Evolutionary conservation across 2,797 vertebrate genomes (phyloP).

Genomic region (Ctenosaura bakeri): DNA sequence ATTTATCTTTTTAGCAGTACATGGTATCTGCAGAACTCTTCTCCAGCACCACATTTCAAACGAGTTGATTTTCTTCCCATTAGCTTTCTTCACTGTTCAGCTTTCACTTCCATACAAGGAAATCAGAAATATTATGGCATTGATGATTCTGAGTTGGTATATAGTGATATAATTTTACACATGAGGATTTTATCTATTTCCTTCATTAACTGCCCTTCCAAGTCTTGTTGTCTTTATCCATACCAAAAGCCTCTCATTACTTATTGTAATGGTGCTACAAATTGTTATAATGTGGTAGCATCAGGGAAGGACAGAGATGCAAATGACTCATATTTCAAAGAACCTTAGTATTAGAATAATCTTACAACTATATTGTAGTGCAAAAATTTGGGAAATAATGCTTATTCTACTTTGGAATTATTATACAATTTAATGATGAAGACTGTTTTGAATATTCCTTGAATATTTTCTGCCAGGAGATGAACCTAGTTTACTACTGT

Average conservation of each 20-base stretch:
- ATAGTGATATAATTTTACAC: too few relatives aligned
- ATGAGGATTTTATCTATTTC: too few relatives aligned
- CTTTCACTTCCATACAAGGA: too few relatives aligned
- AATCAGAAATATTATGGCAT: too few relatives aligned
- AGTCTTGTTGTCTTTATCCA: background rate
- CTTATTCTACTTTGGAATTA: background rate
- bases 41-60: too few relatives aligned
- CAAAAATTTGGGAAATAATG: background rate
- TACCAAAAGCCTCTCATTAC: background rate
- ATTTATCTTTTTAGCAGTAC: too few relatives aligned
- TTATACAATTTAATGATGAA: background rate
- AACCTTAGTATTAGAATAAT: background rate
- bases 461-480: background rate
- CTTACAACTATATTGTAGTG: background rate
- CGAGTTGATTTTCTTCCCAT: too few relatives aligned
- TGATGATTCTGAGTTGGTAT: too few relatives aligned
- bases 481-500: background rate
- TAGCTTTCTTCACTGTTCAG: too few relatives aligned
- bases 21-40: too few relatives aligned
- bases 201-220: too few relatives aligned
- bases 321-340: background rate
- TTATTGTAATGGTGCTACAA: background rate
- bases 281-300: background rate
- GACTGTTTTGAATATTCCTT: background rate
- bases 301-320: background rate